Percentiles rank a stretch among this genome's conserved stretches.
Conservation (phyloP, 2,888 invertebrate species). For the Agrotis segetum region DNA sequence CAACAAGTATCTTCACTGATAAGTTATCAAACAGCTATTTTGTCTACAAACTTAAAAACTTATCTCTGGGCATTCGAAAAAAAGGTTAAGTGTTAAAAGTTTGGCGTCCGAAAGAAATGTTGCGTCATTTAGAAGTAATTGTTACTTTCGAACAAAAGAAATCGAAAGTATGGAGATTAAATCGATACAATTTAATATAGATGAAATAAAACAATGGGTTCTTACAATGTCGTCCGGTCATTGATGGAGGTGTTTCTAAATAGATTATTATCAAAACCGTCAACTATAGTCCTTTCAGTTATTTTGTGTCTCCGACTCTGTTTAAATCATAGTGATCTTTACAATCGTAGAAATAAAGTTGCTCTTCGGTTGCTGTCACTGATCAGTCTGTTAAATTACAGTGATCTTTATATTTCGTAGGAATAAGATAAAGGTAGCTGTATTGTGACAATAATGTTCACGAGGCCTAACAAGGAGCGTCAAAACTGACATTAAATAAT, state of each 20-base stretch:
- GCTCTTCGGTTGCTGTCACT: neutral
- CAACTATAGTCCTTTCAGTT: slow-evolving; percentile 1
- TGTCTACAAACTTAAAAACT: slow-evolving; percentile 40
- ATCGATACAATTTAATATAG: slow-evolving; percentile 51
- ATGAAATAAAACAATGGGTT: slow-evolving; percentile 51
- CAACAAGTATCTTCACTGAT: slow-evolving; percentile 44
- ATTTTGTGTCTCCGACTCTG: neutral
- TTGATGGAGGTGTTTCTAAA: slow-evolving; percentile 48
- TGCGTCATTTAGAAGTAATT: slow-evolving; percentile 48
- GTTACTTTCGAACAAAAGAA: slow-evolving; percentile 54
- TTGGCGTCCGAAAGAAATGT: slow-evolving; percentile 30
- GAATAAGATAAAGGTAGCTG: neutral
- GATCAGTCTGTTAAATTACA: neutral
- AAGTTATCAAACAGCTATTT: slow-evolving; percentile 46
- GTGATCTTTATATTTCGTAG: neutral
- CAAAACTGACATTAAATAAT: slow-evolving; percentile 75
- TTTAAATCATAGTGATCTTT: neutral
- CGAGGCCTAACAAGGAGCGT: slow-evolving; percentile 72
- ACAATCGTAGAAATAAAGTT: neutral
- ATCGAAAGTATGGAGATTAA: slow-evolving; percentile 58
- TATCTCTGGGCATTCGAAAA: slow-evolving; percentile 43
- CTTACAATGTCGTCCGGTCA: slow-evolving; percentile 44
- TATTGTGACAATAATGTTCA: slow-evolving; percentile 27
- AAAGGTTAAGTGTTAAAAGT: slow-evolving; percentile 50
- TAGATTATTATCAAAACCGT: slow-evolving; percentile 29